Evolutionary conservation across 2,797 vertebrate species (phyloP), one percentile per base, ranked within the genome.

Genomic region (Enteromius fasciolatus): DNA sequence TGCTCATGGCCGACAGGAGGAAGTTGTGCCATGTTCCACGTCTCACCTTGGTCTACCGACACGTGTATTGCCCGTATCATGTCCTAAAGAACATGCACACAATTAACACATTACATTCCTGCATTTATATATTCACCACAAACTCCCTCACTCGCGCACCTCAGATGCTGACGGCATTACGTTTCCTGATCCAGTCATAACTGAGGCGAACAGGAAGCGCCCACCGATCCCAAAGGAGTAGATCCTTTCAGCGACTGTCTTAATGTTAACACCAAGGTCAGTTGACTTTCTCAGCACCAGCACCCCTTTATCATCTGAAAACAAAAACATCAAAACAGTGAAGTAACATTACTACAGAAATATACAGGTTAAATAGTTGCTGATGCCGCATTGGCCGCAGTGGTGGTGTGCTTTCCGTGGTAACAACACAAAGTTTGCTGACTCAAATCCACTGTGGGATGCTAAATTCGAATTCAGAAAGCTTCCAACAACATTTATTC

Each of bases 11-110:
- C 95, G 7, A 99, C 97, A 2, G 96, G 93, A 4, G 98, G 97
- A 46, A 99, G 95, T 91, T 99, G 97, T 39, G 97, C 98, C 92
- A 97, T 96, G 89, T 96, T 97, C 97, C 97, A 99, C 0, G 89
- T 93, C 23, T 97, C 95, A 0, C 98, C 98, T 46, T 95, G 90
- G 88, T 99, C 96, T 67, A 94, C 91, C 0, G 97, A 99, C 59
- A 99, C 97, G 0, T 98, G 94, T 82, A 99, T 97, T 78, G 92
- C 93, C 87, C 98, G 95, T 90, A 94, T 14, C 84, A 93, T 91
- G 18, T 90, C 91, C 95, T 96, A 85, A 48, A 72, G 15, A 67
- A 77, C 41, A 82, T 23, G 59, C 14, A 67, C 12, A 66, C 23
- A 52, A 41, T 81, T 76, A 68, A 61, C 12, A 31, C 57, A 68